Evolutionary conservation across 2,797 vertebrate species (phyloP).

Genomic region (Pipistrellus kuhlii): DNA sequence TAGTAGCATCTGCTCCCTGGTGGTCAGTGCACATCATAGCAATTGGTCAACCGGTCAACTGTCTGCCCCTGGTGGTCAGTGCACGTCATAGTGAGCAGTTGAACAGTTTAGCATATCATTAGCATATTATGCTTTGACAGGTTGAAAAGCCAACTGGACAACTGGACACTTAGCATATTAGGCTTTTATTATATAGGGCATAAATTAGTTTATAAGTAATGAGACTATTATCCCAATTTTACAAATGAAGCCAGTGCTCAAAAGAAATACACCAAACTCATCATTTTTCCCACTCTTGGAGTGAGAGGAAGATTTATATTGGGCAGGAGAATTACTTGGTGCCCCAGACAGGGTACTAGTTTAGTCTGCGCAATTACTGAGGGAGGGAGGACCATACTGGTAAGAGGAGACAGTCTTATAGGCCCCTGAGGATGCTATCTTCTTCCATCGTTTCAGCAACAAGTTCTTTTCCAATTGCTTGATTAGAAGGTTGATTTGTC

Average conservation of each 20-base stretch:
- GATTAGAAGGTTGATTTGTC: background rate
- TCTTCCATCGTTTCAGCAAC: background rate
- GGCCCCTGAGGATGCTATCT: background rate
- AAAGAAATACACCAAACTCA: slow-evolving; percentile 31
- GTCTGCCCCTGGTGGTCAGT: no score
- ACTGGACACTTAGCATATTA: no score
- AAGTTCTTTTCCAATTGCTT: background rate
- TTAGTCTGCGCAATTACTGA: background rate
- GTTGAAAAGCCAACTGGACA: no score
- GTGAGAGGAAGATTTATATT: background rate
- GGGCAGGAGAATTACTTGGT: background rate
- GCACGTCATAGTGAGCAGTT: no score
- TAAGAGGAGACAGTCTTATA: background rate
- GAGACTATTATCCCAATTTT: slow-evolving; percentile 3
- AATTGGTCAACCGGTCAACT: no score
- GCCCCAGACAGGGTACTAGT: background rate
- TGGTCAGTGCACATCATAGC: no score
- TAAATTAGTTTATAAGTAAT: slow-evolving; percentile 22
- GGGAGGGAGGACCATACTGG: no score
- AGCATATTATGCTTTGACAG: no score
- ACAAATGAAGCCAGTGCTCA: slow-evolving; percentile 39
- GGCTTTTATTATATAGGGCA: background rate
- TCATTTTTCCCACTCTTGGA: background rate
- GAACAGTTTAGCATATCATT: no score
- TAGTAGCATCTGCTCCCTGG: no score